These are phyloP conservation scores for Lepidurus couesii DNA, from an alignment of 1,140 invertebrate species.

Conservation along the genomic window DNA sequence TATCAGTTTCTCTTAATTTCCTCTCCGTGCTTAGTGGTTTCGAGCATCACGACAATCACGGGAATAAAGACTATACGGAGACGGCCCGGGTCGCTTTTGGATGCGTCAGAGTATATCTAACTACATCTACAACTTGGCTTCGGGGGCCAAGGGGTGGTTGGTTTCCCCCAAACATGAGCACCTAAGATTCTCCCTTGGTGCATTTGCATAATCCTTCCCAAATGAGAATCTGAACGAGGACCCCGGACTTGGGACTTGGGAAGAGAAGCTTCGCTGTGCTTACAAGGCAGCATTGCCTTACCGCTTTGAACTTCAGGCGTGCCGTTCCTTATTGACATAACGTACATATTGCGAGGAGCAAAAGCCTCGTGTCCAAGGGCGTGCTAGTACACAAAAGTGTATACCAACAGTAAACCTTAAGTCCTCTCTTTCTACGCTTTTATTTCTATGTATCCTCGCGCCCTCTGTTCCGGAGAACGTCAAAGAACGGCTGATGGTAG, in stretches of 20 bases:
- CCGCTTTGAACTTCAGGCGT: background rate
- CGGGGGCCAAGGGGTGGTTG: background rate
- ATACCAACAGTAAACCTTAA: background rate
- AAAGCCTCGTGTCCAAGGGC: constrained; percentile 4
- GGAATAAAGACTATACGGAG: background rate
- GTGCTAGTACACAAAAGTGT: background rate
- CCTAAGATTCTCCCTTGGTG: background rate
- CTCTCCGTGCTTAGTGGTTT: background rate
- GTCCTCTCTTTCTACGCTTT: background rate
- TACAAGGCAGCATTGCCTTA: background rate
- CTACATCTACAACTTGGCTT: constrained; percentile 12
- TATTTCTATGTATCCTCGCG: background rate
- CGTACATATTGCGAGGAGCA: background rate
- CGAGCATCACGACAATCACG: too few relatives aligned
- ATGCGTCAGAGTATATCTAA: constrained; percentile 7
- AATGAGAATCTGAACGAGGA: constrained; percentile 12
- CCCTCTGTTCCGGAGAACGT: background rate
- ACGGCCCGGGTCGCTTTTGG: background rate
- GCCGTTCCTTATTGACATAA: constrained; percentile 6
- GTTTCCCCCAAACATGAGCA: background rate
- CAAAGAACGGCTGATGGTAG: background rate
- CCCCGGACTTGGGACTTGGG: background rate
- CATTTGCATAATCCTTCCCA: constrained; percentile 12
- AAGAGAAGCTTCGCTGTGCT: background rate
- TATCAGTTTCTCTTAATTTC: constrained; percentile 3